phyloP scores from a whole-genome alignment of 1,140 invertebrate genomes.

The Megathymus violae region DNA sequence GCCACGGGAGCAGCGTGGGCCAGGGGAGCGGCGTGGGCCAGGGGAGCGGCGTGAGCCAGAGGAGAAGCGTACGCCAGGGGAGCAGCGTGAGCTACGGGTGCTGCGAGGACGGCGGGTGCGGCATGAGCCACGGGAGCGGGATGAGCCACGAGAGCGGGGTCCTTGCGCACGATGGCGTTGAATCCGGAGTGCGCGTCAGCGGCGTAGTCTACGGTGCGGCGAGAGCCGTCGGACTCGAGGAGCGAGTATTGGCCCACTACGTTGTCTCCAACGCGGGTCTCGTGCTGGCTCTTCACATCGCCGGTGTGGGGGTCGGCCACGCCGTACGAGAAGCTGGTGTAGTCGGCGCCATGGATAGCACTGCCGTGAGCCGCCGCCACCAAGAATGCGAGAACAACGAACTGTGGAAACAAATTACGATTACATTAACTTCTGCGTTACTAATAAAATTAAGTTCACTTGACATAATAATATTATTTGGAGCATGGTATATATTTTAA shows the following conservation, averaged over 20 bases:
- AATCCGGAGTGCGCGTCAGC: conserved; percentile 49
- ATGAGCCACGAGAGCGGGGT: conserved; percentile 51
- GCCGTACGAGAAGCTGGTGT: conserved; percentile 67
- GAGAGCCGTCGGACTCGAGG: conserved; percentile 78
- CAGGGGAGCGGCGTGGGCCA: conserved; percentile 42
- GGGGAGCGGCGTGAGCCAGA: conserved; percentile 41
- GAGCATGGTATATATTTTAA: too few species aligned
- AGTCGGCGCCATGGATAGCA: conserved; percentile 53
- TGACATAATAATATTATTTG: too few species aligned
- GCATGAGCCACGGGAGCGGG: conserved; percentile 44
- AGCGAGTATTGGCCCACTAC: conserved; percentile 83
- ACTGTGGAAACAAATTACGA: too few species aligned
- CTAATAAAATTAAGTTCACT: too few species aligned
- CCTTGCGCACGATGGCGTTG: conserved; percentile 6
- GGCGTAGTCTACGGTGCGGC: conserved; percentile 80
- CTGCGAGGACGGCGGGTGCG: conserved; percentile 46
- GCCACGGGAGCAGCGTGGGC: conserved; percentile 35
- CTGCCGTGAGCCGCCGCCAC: conserved; percentile 41
- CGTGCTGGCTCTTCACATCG: conserved; percentile 80
- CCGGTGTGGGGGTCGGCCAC: conserved; percentile 81
- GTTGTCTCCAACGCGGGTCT: conserved; percentile 81
- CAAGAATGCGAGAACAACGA: too few species aligned
- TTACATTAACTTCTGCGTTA: too few species aligned
- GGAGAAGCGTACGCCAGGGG: conserved; percentile 44
- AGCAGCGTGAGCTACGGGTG: conserved; percentile 35